A percentile compares a stretch with the other conserved stretches of the same genome.
phyloP scores from a whole-genome alignment of 2,113 vertebrate species.

The Leucosticte australis region DNA sequence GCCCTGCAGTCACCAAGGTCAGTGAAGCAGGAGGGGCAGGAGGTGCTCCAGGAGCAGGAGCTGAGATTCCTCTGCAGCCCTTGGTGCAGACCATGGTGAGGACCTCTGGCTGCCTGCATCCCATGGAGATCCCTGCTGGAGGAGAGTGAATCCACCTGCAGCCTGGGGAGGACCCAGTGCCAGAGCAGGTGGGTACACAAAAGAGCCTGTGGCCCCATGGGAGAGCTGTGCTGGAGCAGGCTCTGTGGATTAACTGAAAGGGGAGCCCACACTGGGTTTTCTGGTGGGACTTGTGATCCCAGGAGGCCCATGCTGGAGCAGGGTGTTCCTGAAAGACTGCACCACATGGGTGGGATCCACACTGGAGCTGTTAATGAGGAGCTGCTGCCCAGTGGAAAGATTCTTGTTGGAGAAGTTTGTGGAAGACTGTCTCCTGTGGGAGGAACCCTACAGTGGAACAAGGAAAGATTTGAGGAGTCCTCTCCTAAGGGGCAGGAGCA shows the following conservation, averaged over 20 bases:
- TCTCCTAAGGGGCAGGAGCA: neutral
- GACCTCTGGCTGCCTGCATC: fast-evolving
- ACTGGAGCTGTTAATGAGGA: neutral
- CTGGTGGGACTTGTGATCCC: neutral
- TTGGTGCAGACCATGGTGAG: neutral
- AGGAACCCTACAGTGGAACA: neutral
- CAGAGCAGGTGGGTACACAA: neutral
- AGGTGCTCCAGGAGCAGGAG: neutral
- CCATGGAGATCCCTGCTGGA: neutral
- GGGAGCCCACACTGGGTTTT: neutral
- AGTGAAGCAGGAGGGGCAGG: neutral
- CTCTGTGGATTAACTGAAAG: neutral
- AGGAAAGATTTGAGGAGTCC: neutral
- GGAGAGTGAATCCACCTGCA: neutral
- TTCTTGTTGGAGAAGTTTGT: no score
- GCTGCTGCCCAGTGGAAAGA: neutral
- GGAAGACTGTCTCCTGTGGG: neutral
- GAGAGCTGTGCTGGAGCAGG: neutral
- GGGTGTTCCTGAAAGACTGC: neutral
- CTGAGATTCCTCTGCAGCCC: neutral
- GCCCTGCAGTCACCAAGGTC: neutral
- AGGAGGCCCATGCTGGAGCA: neutral
- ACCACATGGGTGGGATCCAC: no score
- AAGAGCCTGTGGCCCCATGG: neutral
- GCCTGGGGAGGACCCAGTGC: neutral